Percentiles rank a stretch among this genome's conserved stretches.
These are phyloP conservation scores for Capromys pilorides DNA, from an alignment of 2,797 vertebrate species.

Conservation along the genomic window DNA sequence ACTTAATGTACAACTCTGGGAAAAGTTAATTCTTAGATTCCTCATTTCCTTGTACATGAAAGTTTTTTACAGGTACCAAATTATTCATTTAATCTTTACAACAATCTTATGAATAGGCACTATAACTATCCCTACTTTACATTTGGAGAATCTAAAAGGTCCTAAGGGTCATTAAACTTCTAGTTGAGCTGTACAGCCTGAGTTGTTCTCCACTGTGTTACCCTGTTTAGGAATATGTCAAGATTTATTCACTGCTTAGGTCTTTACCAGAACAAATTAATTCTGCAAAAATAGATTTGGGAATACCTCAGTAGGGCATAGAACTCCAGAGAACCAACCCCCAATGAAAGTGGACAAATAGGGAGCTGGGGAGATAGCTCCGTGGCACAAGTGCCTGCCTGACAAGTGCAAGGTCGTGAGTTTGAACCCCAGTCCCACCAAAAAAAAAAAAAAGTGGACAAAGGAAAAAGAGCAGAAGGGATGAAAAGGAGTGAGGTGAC, in stretches of 20 bases:
- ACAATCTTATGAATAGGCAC: neutral
- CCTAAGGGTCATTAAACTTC: neutral
- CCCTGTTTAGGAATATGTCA: neutral
- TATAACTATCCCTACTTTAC: neutral
- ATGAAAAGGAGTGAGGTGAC: neutral
- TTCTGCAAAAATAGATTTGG: neutral
- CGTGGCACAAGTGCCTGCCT: too few relatives aligned
- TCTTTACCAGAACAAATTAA: neutral
- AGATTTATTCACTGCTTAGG: neutral
- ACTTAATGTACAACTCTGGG: neutral
- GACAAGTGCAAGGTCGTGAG: too few relatives aligned
- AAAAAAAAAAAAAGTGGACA: too few relatives aligned
- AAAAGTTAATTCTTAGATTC: neutral
- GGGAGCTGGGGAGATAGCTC: too few relatives aligned
- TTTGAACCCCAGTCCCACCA: too few relatives aligned
- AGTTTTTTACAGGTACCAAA: neutral
- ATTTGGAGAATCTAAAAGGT: neutral
- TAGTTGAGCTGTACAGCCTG: neutral
- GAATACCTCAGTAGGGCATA: neutral
- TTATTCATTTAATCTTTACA: neutral
- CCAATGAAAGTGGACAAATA: neutral
- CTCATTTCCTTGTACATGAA: slow-evolving; percentile 5
- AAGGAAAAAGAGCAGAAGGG: neutral
- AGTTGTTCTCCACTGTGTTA: neutral
- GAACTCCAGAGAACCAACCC: neutral